phyloP scores from a whole-genome alignment of 2,797 vertebrate species.

The Propithecus perrieri region DNA sequence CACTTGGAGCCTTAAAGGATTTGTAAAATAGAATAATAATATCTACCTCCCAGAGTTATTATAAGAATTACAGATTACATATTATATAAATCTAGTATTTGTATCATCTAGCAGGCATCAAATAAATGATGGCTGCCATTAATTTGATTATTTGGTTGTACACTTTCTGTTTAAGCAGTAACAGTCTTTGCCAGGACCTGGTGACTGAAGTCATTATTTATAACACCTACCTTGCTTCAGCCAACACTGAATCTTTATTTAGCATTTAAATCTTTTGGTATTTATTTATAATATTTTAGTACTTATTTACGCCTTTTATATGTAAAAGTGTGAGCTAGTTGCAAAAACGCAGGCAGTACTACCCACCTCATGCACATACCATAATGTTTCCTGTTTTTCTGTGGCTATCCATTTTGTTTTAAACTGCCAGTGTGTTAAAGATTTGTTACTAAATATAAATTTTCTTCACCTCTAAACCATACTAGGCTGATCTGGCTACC shows the following conservation, averaged over 20 bases:
- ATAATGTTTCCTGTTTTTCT: not conserved
- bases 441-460: conserved; percentile 33
- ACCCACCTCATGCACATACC: not conserved
- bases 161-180: not conserved
- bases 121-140: not conserved
- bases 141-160: not conserved
- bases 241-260: not conserved
- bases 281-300: not conserved
- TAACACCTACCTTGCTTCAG: not conserved
- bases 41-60: not conserved
- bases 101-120: not conserved
- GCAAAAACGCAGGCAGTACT: not conserved
- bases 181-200: not conserved
- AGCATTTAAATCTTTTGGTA: not conserved
- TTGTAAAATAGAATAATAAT: not conserved
- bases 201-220: not conserved
- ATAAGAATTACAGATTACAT: not conserved
- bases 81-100: not conserved
- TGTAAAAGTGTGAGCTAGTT: not conserved
- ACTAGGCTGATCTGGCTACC: not conserved
- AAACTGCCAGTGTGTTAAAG: conserved; percentile 19
- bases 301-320: not conserved
- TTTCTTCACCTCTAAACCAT: conserved; percentile 8
- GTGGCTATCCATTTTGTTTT: not conserved
- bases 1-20: not conserved